Evolutionary conservation across 2,888 invertebrate species (phyloP).

Genomic region (Aproaerema taeniolella): DNA sequence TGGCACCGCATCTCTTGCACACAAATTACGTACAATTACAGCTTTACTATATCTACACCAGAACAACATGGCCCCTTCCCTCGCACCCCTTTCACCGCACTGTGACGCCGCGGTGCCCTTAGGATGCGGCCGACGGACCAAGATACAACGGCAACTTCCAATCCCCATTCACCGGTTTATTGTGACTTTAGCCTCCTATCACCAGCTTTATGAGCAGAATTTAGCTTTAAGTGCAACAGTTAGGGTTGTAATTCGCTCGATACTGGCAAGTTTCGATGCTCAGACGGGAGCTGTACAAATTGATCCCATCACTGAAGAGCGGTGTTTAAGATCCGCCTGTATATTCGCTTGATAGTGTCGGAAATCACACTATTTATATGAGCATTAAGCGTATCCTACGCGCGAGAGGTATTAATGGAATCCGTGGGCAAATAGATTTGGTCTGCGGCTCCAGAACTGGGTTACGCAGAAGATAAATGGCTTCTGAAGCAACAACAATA

Average conservation of each 20-base stretch:
- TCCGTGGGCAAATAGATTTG: constrained; percentile 8
- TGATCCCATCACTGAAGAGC: constrained; percentile 48
- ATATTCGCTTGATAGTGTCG: constrained; percentile 28
- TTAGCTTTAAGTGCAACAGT: constrained; percentile 34
- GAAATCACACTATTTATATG: constrained; percentile 53
- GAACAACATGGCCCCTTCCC: constrained; percentile 20
- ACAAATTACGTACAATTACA: constrained; percentile 54
- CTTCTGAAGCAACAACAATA: neutral
- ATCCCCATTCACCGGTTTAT: constrained; percentile 48
- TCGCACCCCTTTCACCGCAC: constrained; percentile 18
- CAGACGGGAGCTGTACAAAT: constrained; percentile 61
- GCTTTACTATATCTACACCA: constrained; percentile 33
- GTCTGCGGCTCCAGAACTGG: constrained; percentile 1
- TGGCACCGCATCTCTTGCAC: constrained; percentile 45
- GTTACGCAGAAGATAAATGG: constrained; percentile 6
- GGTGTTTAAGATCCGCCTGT: constrained; percentile 12
- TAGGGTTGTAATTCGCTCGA: constrained; percentile 45
- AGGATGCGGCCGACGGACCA: constrained; percentile 30
- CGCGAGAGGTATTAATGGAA: constrained; percentile 9
- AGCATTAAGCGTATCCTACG: constrained; percentile 37
- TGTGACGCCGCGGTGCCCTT: constrained; percentile 20
- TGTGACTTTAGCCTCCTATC: constrained; percentile 40
- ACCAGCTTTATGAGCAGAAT: constrained; percentile 32
- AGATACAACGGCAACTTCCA: constrained; percentile 37
- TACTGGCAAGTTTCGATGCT: constrained; percentile 24